Base-by-base conservation (phyloP, 2,797 vertebrate genomes). In the Pachyuromys duprasi region DNA sequence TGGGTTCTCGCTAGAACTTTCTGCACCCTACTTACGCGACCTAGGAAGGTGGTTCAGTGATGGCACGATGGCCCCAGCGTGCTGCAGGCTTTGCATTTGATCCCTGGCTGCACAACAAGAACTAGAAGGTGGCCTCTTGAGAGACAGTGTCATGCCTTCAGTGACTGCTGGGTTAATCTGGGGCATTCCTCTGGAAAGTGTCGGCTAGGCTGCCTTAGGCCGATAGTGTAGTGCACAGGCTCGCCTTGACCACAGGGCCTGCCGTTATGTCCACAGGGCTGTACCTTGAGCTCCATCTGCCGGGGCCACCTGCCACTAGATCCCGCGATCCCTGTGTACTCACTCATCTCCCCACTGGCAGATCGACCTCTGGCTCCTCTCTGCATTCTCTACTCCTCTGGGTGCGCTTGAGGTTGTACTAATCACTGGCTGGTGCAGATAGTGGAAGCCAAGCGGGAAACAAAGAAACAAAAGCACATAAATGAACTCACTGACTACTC, bases 81-180 rank as follows among this genome's bases (percentile, higher is more conserved):
- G 13, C 55, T 18, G 5, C 11, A 24, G 53, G 28, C 65, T 42
- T 39, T 55, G 65, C 14, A 17, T 36, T 65, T 67, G 24, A 42
- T 11, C 36, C 42, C 8, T 7, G 31, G 55, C 4, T 1, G 9
- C n/a, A n/a, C 3, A n/a, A 55, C 20, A 20, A 5, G 17, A 26
- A 3, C 14, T 11, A 31, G 36, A 39, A 87, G 42, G 36, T 8
- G 17, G 39, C 28, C 70, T 53, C 15, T 26, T 5, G 3, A 60
- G 20, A 15, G 5, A 0, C 0, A 2, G 0, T 4, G 1, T 3
- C 39, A 6, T 15, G 0, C n/a, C 78, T 55, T 20, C 60, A 0
- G 2, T 0, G 26, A 53, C 83, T 89, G 15, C 18, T 1, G 0
- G 18, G 53, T 1, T 13, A 0, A 8, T 8, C 1, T 0, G 2